These are phyloP conservation scores for Callimorpha dominula DNA, from an alignment of 2,888 invertebrate genomes.

Conservation along the genomic window DNA sequence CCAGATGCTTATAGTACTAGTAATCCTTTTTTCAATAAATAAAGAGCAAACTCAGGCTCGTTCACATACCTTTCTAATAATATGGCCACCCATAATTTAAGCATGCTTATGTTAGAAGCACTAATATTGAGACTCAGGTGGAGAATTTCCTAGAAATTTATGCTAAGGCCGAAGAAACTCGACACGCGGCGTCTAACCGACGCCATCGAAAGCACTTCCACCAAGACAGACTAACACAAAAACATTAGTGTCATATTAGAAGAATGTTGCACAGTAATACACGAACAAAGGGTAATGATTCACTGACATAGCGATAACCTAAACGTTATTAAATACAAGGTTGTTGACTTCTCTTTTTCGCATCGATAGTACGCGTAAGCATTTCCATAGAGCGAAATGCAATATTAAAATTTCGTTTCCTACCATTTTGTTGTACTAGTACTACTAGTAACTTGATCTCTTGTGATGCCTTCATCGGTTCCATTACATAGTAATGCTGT, in stretches of 20 bases:
- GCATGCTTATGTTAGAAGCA: neutral
- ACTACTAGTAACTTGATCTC: neutral
- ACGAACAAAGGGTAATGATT: conserved; percentile 41
- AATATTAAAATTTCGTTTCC: conserved; percentile 11
- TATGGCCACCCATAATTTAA: neutral
- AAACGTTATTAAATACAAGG: conserved; percentile 28
- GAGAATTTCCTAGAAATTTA: conserved; percentile 9
- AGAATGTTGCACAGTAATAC: conserved; percentile 24
- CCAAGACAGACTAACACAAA: conserved; percentile 4
- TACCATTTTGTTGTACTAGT: conserved; percentile 5
- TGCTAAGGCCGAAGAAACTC: conserved; percentile 7
- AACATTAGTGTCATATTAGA: conserved; percentile 36
- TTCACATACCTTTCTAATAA: neutral
- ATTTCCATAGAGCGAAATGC: conserved; percentile 7
- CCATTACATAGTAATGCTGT: neutral
- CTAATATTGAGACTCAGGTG: neutral
- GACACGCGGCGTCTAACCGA: conserved; percentile 6
- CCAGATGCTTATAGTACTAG: neutral
- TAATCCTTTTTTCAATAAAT: neutral
- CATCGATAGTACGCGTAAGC: conserved; percentile 7
- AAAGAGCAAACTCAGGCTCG: neutral
- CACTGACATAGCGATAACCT: conserved; percentile 18
- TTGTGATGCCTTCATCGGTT: neutral
- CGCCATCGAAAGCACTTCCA: neutral
- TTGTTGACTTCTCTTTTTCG: conserved; percentile 25